These are phyloP conservation scores for Aquatica leii DNA, from an alignment of 2,888 invertebrate genomes.

Conservation along the genomic window DNA sequence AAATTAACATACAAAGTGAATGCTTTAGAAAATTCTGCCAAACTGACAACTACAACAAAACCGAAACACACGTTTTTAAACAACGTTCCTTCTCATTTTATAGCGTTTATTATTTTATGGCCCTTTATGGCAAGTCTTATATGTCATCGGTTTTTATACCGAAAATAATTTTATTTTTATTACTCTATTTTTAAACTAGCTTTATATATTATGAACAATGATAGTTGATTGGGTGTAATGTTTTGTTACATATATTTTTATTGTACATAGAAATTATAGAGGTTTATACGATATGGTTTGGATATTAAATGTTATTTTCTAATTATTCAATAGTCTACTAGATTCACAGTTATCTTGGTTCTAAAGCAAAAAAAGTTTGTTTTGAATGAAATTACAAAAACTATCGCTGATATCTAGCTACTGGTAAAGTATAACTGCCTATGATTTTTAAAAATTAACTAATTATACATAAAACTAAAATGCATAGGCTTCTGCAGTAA, in stretches of 20 bases:
- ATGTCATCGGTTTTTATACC: conserved; percentile 50
- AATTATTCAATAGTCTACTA: no score
- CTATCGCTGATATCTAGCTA: no score
- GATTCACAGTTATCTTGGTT: no score
- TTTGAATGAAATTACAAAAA: no score
- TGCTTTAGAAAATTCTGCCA: conserved; percentile 54
- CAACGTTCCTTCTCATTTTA: conserved; percentile 59
- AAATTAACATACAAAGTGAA: conserved; percentile 60
- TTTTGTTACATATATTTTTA: conserved; percentile 8
- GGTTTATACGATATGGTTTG: conserved; percentile 46
- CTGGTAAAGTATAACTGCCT: not conserved
- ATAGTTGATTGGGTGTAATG: not conserved
- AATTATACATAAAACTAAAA: no score
- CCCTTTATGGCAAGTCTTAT: conserved; percentile 67
- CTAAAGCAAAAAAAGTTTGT: no score
- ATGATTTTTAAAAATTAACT: no score
- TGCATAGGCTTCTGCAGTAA: no score
- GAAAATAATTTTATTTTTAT: conserved; percentile 19
- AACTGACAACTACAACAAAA: conserved; percentile 35
- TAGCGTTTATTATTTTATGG: conserved; percentile 71
- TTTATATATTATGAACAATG: not conserved
- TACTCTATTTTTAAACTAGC: not conserved
- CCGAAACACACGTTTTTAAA: conserved; percentile 39
- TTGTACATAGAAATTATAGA: conserved; percentile 1
- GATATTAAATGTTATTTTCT: conserved; percentile 36